Conservation (phyloP, 1,140 invertebrate species). For the Eurosta solidaginis region DNA sequence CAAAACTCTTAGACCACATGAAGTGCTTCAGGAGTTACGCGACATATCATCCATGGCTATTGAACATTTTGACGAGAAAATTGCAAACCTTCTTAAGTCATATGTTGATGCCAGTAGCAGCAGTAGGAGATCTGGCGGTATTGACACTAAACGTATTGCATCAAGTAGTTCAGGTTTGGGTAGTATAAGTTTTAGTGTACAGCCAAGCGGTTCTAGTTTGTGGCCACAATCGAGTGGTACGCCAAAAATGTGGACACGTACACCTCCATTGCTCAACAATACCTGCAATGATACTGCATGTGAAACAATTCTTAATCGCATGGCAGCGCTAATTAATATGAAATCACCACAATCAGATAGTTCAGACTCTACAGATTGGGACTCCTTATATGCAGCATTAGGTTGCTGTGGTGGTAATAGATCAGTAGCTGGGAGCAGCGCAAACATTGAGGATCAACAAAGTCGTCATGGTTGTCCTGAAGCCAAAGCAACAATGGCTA, state of each 20-base stretch:
- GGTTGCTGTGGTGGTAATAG: neutral
- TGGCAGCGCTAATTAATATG: neutral
- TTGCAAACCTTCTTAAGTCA: conserved; percentile 56
- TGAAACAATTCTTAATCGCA: neutral
- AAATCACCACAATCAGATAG: neutral
- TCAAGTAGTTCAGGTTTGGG: conserved; percentile 27
- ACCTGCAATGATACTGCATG: neutral
- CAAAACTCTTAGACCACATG: conserved; percentile 76
- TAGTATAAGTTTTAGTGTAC: conserved; percentile 32
- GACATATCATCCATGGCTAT: conserved; percentile 96
- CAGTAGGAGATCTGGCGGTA: neutral
- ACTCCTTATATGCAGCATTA: neutral
- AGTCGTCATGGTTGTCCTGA: conserved; percentile 26
- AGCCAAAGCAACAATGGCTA: conserved; percentile 29
- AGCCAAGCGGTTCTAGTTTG: neutral
- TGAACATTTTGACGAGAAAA: conserved; percentile 94
- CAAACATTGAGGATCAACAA: neutral
- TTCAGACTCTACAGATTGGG: neutral
- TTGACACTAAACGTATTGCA: conserved; percentile 24
- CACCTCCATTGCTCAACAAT: neutral
- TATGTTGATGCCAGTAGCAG: conserved; percentile 29
- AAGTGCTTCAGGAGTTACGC: conserved; percentile 83
- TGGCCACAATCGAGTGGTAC: neutral
- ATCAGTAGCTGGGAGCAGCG: too few species aligned
- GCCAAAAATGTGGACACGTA: conserved; percentile 29